A percentile compares a stretch with the other conserved stretches of the same genome.
phyloP scores from a whole-genome alignment of 2,113 vertebrate genomes.

The Thinocorus orbignyianus region DNA sequence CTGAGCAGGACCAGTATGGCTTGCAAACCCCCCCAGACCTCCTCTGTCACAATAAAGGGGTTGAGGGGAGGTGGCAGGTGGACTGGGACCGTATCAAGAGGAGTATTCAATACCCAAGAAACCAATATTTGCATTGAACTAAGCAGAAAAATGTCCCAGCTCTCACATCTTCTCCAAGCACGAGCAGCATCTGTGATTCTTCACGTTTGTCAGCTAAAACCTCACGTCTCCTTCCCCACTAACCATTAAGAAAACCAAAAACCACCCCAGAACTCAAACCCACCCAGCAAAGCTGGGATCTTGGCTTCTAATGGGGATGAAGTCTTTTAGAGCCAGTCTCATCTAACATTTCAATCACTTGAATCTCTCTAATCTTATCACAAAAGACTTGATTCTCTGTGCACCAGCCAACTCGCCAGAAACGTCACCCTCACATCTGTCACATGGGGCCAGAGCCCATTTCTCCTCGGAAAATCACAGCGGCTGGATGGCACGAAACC shows the following conservation, averaged over 20 bases:
- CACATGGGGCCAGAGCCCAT: neutral
- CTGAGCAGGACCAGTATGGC: neutral
- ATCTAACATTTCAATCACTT: constrained; percentile 56
- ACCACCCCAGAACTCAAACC: neutral
- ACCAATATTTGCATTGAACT: neutral
- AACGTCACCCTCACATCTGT: constrained; percentile 37
- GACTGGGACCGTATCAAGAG: neutral
- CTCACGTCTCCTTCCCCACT: neutral
- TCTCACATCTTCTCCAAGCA: rapidly evolving
- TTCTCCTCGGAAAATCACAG: rapidly evolving
- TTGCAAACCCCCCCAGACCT: neutral
- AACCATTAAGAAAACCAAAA: neutral
- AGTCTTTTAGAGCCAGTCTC: constrained; percentile 6
- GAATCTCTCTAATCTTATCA: constrained; percentile 63
- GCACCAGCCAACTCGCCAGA: neutral
- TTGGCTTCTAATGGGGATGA: constrained; percentile 36
- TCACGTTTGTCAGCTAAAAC: neutral
- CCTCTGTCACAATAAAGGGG: neutral
- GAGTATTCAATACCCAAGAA: neutral
- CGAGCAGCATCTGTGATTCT: neutral
- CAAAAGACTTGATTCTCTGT: constrained; percentile 33
- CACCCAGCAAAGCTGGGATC: constrained; percentile 2
- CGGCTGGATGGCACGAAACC: neutral
- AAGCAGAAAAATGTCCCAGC: neutral
- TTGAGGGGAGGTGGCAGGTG: neutral